Evolutionary conservation across 1,140 invertebrate genomes (phyloP).

Genomic region (Lepidostoma basale): DNA sequence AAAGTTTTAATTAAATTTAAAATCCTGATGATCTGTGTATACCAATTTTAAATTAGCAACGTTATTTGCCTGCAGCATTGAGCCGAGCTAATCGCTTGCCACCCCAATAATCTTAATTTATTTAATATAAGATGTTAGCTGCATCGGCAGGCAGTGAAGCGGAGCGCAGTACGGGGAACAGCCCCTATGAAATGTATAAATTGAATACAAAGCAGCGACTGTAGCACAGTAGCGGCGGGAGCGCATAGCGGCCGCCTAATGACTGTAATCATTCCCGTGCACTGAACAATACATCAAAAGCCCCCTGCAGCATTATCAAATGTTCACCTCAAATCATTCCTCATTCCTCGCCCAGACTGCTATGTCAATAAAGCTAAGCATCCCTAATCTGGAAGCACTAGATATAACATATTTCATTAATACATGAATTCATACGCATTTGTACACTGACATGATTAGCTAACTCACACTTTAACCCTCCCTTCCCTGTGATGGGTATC

Average conservation of each 20-base stretch:
- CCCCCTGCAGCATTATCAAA: constrained; percentile 37
- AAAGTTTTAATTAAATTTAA: too few species aligned
- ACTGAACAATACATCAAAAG: constrained; percentile 35
- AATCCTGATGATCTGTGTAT: too few species aligned
- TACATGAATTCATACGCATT: neutral
- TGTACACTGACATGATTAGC: too few species aligned
- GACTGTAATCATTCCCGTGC: constrained; percentile 40
- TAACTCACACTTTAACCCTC: too few species aligned
- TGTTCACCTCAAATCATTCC: constrained; percentile 43
- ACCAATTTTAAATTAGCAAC: too few species aligned
- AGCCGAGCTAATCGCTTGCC: too few species aligned
- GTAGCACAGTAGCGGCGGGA: neutral
- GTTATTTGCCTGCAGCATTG: too few species aligned
- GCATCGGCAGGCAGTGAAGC: constrained; percentile 15
- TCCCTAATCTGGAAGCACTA: neutral
- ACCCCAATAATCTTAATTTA: constrained; percentile 20
- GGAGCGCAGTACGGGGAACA: constrained; percentile 3
- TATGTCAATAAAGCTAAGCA: constrained; percentile 31
- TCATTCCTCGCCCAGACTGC: constrained; percentile 37
- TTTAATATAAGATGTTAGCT: constrained; percentile 23
- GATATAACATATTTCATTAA: neutral
- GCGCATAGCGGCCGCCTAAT: constrained; percentile 35
- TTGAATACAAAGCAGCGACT: constrained; percentile 31
- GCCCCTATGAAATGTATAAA: constrained; percentile 30
- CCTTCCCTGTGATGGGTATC: too few species aligned